Evolutionary conservation across 2,888 invertebrate genomes (phyloP).

Genomic region (Cremastinae sp.): DNA sequence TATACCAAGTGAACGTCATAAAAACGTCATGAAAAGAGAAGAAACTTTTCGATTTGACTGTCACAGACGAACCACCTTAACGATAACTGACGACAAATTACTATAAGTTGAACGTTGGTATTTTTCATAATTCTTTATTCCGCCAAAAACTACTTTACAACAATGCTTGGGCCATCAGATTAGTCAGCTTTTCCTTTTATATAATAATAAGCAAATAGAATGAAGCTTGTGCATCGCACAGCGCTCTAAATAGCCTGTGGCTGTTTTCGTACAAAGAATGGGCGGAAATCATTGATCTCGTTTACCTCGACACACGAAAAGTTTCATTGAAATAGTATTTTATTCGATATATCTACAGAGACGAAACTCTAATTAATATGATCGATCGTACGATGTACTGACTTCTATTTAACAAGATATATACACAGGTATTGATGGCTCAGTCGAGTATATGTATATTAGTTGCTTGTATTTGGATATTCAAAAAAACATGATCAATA

Average conservation of each 20-base stretch:
- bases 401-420: not conserved
- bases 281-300: no score
- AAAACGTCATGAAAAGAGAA: no score
- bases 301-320: no score
- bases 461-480: slow-evolving; percentile 28
- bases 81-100: not conserved
- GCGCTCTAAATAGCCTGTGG: slow-evolving; percentile 24
- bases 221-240: slow-evolving; percentile 30
- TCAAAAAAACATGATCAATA: slow-evolving; percentile 36
- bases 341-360: not conserved
- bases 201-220: slow-evolving; percentile 10
- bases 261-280: slow-evolving; percentile 7
- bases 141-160: slow-evolving; percentile 53
- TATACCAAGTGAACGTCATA: no score
- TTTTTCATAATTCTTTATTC: slow-evolving; percentile 48
- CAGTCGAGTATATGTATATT: slow-evolving; percentile 38
- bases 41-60: no score
- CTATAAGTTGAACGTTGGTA: not conserved
- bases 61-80: no score
- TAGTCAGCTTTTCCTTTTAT: slow-evolving; percentile 1
- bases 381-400: slow-evolving; percentile 15
- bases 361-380: slow-evolving; percentile 5
- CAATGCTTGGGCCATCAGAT: slow-evolving; percentile 31
- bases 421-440: slow-evolving; percentile 19
- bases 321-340: no score